Evolutionary conservation across 1,140 invertebrate species (phyloP), one percentile per base, ranked within the genome.

Genomic region (Drosophila suzukii): DNA sequence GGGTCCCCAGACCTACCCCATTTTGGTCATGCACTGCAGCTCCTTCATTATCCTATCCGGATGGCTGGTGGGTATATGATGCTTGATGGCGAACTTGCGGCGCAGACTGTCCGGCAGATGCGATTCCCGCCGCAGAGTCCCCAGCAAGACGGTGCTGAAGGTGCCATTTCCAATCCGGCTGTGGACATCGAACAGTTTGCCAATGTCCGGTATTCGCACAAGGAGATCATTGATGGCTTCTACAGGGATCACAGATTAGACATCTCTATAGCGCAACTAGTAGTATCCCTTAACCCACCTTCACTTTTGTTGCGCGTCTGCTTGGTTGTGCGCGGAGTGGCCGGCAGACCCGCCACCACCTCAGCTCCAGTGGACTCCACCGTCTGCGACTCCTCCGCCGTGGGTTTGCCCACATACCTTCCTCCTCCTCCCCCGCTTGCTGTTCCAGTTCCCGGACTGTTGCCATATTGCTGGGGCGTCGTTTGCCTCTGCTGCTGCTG

Each of bases 21-120:
- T 96, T 65, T 96, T 94, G 73, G 95, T 94, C 55, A 98, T 93
- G 90, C 96, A 97, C 74, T 94, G 93, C 34, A 97, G 92, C 93
- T 97, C 97, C 79, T 95, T 95, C 91, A 96, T 94, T 68, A 97
- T 95, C 43, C 96, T 93, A 41, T 94, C 94, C 4, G 96, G 96
- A 91, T 97, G 96, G 76, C 95, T 96, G 41, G 96, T 97, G 10
- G 97, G 97, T 70, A 97, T 95, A 32, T 97, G 94, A 91, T 97
- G 95, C 91, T 97, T 97, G 24, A 97, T 94, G 1, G 97, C 97
- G 93, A 96, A 97, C 89, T 93, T 94, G 85, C 93, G 93, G 27
- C 93, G 92, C 56, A 95, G 93, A 32, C 93, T 92, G 1, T 94
- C 93, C n/a, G 92, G 83, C 54, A 86, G 43, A 51, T 93, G 62